phyloP scores from a whole-genome alignment of 2,888 invertebrate genomes.

The Callimorpha dominula region DNA sequence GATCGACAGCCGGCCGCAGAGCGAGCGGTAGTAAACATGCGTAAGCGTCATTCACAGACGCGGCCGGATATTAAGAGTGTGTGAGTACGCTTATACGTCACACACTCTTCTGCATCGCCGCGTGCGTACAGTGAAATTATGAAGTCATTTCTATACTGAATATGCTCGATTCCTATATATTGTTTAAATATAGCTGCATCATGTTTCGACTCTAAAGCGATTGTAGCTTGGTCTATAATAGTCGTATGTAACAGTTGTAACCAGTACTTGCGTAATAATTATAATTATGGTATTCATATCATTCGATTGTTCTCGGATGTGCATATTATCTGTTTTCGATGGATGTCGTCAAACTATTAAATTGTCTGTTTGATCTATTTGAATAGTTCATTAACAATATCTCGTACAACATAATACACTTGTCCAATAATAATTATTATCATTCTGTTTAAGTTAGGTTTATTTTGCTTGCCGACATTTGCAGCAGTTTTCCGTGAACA shows the following conservation, averaged over 20 bases:
- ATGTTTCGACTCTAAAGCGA: slow-evolving; percentile 57
- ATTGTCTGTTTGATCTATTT: slow-evolving; percentile 45
- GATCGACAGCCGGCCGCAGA: slow-evolving; percentile 72
- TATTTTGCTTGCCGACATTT: background rate
- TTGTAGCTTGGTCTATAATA: slow-evolving; percentile 60
- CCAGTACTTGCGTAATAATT: slow-evolving; percentile 52
- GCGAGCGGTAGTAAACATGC: slow-evolving; percentile 79
- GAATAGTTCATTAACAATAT: slow-evolving; percentile 14
- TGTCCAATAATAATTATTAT: background rate
- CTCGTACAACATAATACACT: background rate
- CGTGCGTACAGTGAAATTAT: slow-evolving; percentile 69
- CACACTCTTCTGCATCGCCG: slow-evolving; percentile 36
- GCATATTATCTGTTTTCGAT: slow-evolving; percentile 39
- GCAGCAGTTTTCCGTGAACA: background rate
- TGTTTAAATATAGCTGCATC: slow-evolving; percentile 60
- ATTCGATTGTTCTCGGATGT: slow-evolving; percentile 50
- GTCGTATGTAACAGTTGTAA: slow-evolving; percentile 38
- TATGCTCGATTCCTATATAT: slow-evolving; percentile 59
- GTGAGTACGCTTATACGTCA: slow-evolving; percentile 57
- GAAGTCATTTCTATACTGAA: slow-evolving; percentile 75
- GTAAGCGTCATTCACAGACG: slow-evolving; percentile 81
- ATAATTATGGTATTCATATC: slow-evolving; percentile 50
- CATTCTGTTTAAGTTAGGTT: background rate
- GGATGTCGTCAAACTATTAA: slow-evolving; percentile 49
- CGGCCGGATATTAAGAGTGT: slow-evolving; percentile 69